Base-by-base conservation (phyloP, 1,140 invertebrate species). In the Bilobella aurantiaca region DNA sequence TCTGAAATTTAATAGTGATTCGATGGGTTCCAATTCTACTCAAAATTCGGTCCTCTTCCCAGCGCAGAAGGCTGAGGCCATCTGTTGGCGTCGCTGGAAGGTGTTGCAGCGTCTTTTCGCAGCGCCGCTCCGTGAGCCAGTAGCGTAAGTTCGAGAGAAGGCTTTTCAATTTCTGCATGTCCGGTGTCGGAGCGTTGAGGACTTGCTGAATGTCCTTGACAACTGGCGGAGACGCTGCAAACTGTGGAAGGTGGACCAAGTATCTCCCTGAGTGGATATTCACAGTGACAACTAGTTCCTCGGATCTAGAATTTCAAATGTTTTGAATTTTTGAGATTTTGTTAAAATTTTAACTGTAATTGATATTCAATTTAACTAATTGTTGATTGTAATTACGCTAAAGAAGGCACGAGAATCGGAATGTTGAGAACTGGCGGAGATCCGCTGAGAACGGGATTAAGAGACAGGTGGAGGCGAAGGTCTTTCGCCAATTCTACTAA, bases 61-160 rank as follows among this genome's bases (percentile, higher is more conserved):
- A 73, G 66, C 74, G 74, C 0, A 92, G 78, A 16, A 97, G 80
- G 0, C 93, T 91, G 62, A 97, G 80, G 67, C 85, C 84, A 75
- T 93, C 90, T 58, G 86, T 85, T n/a, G 89, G 85, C 12, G 87
- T 87, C 0, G 92, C 91, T 3, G 91, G 91, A 31, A 97, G 79
- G 79, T 95, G 91, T 74, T 97, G 93, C 1, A 96, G 79, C 0
- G 93, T 96, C 78, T 95, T 96, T 74, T 96, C 92, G 74, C 93
- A 96, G 3, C 94, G 82, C 56, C 91, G 83, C 71, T 93, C 85
- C 3, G 89, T 91, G 62, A 97, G 85, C 90, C 93, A 96, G 75
- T 86, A 91, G 73, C 87, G 90, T 69, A 93, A 76, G 77, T 89
- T 87, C 1, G 85, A 85, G 61, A 92, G 82, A 28, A 89, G 77